Evolutionary conservation across 2,113 vertebrate genomes (phyloP).

Genomic region (Sinosuthora webbiana): DNA sequence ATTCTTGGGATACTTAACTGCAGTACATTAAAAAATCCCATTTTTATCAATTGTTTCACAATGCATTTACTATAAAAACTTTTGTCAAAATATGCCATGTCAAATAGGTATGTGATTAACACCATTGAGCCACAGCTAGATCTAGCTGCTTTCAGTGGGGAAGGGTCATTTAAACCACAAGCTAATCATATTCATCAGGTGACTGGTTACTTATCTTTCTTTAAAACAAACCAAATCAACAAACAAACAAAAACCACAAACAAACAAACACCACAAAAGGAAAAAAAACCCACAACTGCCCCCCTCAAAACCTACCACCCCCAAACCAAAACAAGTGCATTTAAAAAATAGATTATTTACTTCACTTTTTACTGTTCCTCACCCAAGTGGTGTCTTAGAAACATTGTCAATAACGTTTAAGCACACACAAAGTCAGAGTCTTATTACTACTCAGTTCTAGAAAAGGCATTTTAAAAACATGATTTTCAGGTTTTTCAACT

Average conservation of each 20-base stretch:
- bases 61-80: background rate
- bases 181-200: background rate
- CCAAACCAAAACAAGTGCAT: background rate
- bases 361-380: background rate
- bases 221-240: too few species aligned
- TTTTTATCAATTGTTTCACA: background rate
- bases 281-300: background rate
- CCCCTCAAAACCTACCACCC: background rate
- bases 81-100: background rate
- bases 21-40: background rate
- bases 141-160: background rate
- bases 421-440: background rate
- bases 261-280: background rate
- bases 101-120: background rate
- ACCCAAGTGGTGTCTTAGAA: background rate
- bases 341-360: background rate
- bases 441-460: background rate
- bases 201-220: background rate
- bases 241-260: background rate
- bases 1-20: background rate
- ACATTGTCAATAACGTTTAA: background rate
- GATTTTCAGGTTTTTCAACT: constrained; percentile 56
- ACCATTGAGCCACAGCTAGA: background rate
- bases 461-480: constrained; percentile 4
- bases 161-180: background rate